Evolutionary conservation across 2,888 invertebrate species (phyloP).

Genomic region (Azorinus chamasolen): DNA sequence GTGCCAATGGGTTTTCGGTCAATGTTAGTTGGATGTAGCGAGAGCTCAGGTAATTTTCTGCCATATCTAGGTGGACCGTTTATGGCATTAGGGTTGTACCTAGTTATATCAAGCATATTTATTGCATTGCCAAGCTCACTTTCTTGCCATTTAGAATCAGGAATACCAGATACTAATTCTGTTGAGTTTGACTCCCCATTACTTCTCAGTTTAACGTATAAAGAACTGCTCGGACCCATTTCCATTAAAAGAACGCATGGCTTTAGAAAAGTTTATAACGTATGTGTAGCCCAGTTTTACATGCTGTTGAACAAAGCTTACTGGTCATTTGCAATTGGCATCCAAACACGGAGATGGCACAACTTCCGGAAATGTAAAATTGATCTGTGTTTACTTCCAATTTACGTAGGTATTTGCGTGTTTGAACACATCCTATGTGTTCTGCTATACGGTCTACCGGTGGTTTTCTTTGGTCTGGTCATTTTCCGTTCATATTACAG

Average conservation of each 20-base stretch:
- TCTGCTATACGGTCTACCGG: slow-evolving; percentile 49
- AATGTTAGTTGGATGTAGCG: slow-evolving; percentile 51
- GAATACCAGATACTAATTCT: slow-evolving; percentile 20
- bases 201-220: neutral
- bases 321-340: slow-evolving; percentile 46
- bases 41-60: slow-evolving; percentile 56
- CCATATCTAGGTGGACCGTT: slow-evolving; percentile 59
- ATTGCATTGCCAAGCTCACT: slow-evolving; percentile 47
- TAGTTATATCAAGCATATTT: slow-evolving; percentile 29
- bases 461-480: slow-evolving; percentile 35
- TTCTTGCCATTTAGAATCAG: slow-evolving; percentile 34
- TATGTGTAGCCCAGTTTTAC: slow-evolving; percentile 52
- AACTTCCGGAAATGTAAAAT: neutral
- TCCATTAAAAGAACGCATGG: slow-evolving; percentile 24
- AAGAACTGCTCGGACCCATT: slow-evolving; percentile 48
- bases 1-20: slow-evolving; percentile 64
- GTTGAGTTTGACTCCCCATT: slow-evolving; percentile 10
- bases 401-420: slow-evolving; percentile 44
- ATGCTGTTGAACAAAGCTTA: slow-evolving; percentile 59
- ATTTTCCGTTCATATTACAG: slow-evolving; percentile 47
- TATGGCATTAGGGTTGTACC: slow-evolving; percentile 43
- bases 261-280: slow-evolving; percentile 44
- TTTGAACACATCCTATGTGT: slow-evolving; percentile 43
- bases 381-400: slow-evolving; percentile 14
- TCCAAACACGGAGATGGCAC: slow-evolving; percentile 41